Base-by-base conservation (phyloP, 2,113 vertebrate genomes). In the Leucopsar rothschildi region DNA sequence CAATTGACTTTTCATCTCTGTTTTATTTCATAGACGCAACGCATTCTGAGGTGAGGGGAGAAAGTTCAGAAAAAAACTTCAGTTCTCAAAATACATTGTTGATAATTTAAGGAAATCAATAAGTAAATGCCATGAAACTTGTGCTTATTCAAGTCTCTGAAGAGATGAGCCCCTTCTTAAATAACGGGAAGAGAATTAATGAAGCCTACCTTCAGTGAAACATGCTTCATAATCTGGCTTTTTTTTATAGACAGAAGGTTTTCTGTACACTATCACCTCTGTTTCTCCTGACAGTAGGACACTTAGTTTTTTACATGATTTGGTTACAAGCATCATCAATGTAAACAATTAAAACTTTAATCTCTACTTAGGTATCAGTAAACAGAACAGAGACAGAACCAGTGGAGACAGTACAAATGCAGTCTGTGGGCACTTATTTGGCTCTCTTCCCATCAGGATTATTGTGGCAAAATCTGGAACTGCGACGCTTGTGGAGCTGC, bases 1-100 rank as follows among this genome's bases (percentile, higher is more conserved):
- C 44, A 86, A 70, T 10, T 33, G 56, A 90, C 20, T 90, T 78
- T 64, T 86, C 57, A 50, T 39, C 44, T 89, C 60, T 78, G 60
- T 75, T 96, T 97, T 96, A 96, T 96, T 97, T 75, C 76, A 93
- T 25, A 77, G 53, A 70, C 88, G 60, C 22, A 94, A 69, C 4
- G 4, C 21, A 49, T 81, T 85, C 59, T 33, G 6, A 44, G 28
- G 28, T 66, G 24, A 88, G 50, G 44, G 73, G 44, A 88, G 25
- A 66, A 86, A 86, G 23, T 66, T 81, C 52, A 92, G 64, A 65
- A 33, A 44, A 95, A 90, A 68, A 3, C n/a, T 53, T 25, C 19
- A 84, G 35, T 71, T 90, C 37, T 78, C 61, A 86, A 64, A 77
- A 14, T 11, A 78, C 28, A 37, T 9, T 78, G 21, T 65, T 84